These are phyloP conservation scores for Drosophila emarginata DNA, from an alignment of 2,888 invertebrate species.

Conservation along the genomic window DNA sequence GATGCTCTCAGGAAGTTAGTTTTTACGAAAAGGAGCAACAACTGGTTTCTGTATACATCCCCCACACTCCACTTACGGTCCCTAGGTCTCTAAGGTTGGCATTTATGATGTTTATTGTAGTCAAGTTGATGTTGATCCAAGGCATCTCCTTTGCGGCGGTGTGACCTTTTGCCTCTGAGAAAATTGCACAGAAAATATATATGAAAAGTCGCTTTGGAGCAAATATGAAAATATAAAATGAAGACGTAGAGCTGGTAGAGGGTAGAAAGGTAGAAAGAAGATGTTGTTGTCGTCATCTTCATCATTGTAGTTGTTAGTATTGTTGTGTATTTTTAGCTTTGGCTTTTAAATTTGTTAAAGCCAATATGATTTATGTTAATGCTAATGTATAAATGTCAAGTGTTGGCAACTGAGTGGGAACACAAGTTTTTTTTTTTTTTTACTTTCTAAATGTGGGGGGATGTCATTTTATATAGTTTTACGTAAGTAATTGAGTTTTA, in stretches of 20 bases:
- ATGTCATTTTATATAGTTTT: background rate
- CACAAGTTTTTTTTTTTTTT: conserved; percentile 36
- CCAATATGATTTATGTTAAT: conserved; percentile 73
- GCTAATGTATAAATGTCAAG: conserved; percentile 72
- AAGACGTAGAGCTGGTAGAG: background rate
- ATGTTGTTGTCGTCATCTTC: conserved; percentile 35
- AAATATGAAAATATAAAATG: background rate
- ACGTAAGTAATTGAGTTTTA: conserved; percentile 30
- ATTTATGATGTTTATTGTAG: conserved; percentile 60
- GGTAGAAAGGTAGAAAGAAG: conserved; percentile 25
- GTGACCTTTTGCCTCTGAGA: conserved; percentile 65
- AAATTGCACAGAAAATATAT: conserved; percentile 49
- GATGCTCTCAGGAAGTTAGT: conserved; percentile 57
- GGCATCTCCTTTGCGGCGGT: conserved; percentile 39
- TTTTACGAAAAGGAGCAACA: conserved; percentile 48
- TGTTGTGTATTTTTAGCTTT: conserved; percentile 32
- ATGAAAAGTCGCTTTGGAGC: conserved; percentile 28
- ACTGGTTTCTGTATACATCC: conserved; percentile 48
- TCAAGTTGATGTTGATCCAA: conserved; percentile 34
- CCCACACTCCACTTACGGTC: conserved; percentile 17
- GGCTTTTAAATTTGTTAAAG: conserved; percentile 47
- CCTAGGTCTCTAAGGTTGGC: conserved; percentile 34
- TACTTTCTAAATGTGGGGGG: conserved; percentile 33
- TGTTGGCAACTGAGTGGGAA: conserved; percentile 49
- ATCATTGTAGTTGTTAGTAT: conserved; percentile 36